Evolutionary conservation across 2,113 vertebrate genomes (phyloP), one percentile per base, ranked within the genome.

Genomic region (Amblyopsis rosae): DNA sequence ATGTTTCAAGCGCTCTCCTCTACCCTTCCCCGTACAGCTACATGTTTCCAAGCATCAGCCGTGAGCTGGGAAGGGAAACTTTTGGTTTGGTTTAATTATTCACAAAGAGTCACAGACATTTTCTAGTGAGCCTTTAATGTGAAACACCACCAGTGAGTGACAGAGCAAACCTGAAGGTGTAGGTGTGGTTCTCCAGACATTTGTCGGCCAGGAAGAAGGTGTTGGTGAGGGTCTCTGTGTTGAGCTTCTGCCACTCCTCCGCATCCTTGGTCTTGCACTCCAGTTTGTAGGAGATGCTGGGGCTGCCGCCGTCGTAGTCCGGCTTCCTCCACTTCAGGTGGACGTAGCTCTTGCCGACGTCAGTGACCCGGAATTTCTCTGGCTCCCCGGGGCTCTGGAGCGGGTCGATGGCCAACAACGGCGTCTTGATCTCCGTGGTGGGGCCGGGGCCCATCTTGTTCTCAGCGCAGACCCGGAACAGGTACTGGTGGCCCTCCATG

Each of bases 361-460:
- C 96, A 62, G 94, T 94, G 81, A 94, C 95, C 77, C 95, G 95
- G 81, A 99, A 96, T 63, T 98, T 98, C 90, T 98, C 96, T 72
- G 98, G 98, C 80, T 96, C 95, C 35, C 97, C 96, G 35, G 98
- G 98, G 48, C 94, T 97, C 68, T 98, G 95, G 73, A 98, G 91
- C 68, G 95, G 96, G 86, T 99, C 97, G 68, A 96, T 96, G 19
- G 97, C 97, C 82, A 99, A 89, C 65, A 95, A 89, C 60, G 96
- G 95, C 62, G 93, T 95, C 82, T 98, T 99, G 61, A 93, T 97
- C 87, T 99, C 98, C 77, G 92, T 92, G 74, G 89, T 82, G 62
- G 95, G 96, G 19, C 98, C 98, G 54, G 94, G 94, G 49, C 98
- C 98, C 71, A 98, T 92, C 91, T 98, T 99, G 88, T 99, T 99